Evolutionary conservation across 2,113 vertebrate genomes (phyloP).

Genomic region (Muntiacus muntjak): DNA sequence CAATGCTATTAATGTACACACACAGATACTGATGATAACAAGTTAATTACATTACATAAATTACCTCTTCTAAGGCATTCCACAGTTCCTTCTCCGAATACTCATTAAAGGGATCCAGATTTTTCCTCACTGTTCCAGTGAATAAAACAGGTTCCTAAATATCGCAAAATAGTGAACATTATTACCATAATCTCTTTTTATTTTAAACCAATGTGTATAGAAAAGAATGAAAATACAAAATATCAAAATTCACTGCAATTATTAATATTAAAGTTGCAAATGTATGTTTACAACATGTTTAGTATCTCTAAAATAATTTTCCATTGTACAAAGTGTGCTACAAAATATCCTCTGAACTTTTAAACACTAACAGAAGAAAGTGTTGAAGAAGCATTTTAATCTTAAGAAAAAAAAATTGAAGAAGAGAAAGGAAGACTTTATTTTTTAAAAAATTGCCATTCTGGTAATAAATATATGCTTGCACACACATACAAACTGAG

Average conservation of each 20-base stretch:
- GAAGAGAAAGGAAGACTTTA: neutral
- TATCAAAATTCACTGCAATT: too few relatives aligned
- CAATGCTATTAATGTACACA: too few relatives aligned
- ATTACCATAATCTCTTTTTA: neutral
- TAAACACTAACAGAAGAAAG: neutral
- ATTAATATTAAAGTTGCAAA: neutral
- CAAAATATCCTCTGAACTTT: neutral
- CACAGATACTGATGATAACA: too few relatives aligned
- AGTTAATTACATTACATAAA: too few relatives aligned
- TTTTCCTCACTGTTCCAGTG: slow-evolving; percentile 94
- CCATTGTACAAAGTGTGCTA: neutral
- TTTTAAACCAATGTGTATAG: neutral
- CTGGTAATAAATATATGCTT: neutral
- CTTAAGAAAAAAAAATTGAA: neutral
- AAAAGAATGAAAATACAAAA: neutral
- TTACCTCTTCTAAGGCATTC: slow-evolving; percentile 66
- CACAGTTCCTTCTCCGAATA: slow-evolving; percentile 91
- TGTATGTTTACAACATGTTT: neutral
- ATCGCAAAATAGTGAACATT: slow-evolving; percentile 45
- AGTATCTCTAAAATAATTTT: neutral
- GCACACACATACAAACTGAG: neutral
- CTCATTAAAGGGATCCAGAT: slow-evolving; percentile 93
- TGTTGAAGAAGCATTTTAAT: neutral
- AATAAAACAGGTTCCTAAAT: slow-evolving; percentile 93
- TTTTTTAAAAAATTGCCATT: neutral